Evolutionary conservation across 2,888 invertebrate species (phyloP).

Genomic region (Polia nebulosa): DNA sequence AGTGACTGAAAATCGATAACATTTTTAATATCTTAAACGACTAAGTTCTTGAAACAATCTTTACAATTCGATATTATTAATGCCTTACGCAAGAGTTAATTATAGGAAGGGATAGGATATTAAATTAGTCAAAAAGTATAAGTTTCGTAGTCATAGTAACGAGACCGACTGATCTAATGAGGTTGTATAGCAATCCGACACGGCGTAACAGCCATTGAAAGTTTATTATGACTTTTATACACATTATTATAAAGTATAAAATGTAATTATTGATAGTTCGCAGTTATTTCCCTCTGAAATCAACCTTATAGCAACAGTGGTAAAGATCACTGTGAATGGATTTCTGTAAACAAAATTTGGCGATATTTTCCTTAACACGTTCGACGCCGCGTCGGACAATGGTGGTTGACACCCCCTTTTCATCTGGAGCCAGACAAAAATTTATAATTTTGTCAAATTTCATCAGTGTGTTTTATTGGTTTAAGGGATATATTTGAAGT

Average conservation of each 20-base stretch:
- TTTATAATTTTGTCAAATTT: too few relatives aligned
- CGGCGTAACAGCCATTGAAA: not conserved
- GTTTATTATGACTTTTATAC: not conserved
- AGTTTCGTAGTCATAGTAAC: conserved; percentile 19
- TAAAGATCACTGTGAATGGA: not conserved
- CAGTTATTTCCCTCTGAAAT: not conserved
- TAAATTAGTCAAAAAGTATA: conserved; percentile 7
- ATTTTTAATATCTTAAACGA: conserved; percentile 43
- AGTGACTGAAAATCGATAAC: conserved; percentile 55
- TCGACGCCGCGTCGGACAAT: too few relatives aligned
- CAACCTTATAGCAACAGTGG: not conserved
- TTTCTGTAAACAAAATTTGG: not conserved
- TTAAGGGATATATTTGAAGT: too few relatives aligned
- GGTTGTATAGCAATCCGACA: conserved; percentile 23
- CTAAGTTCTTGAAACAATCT: conserved; percentile 53
- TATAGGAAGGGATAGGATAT: conserved; percentile 1
- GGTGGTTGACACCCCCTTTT: too few relatives aligned
- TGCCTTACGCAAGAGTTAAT: conserved; percentile 7
- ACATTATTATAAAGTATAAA: not conserved
- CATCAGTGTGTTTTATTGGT: too few relatives aligned
- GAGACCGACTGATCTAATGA: conserved; percentile 18
- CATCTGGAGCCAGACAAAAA: too few relatives aligned
- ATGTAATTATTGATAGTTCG: not conserved
- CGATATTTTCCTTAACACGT: too few relatives aligned
- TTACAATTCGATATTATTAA: conserved; percentile 25